Evolutionary conservation across 2,113 vertebrate species (phyloP), one percentile per base, ranked within the genome.

Genomic region (Ptilonorhynchus violaceus): DNA sequence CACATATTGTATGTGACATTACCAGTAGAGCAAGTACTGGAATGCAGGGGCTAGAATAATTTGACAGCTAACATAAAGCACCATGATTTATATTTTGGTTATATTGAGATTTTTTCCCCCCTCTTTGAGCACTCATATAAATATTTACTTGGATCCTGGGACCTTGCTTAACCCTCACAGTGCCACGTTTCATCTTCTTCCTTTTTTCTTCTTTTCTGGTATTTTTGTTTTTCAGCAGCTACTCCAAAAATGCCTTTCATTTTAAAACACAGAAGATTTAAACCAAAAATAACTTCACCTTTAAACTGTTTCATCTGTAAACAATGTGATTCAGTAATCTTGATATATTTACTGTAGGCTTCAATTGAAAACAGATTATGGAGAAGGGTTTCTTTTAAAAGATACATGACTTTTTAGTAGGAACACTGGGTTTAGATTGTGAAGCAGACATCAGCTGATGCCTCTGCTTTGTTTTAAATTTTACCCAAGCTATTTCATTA

Each of bases 141-240:
- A 98, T 98, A 98, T 98, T 98, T 98, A 98, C 98, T 97, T 92
- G 78, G 91, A 95, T 98, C 89, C 88, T 97, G 92, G 96, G 94
- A 97, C 95, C 96, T 97, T 93, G 83, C 91, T 98, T 98, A 98
- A 98, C 98, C 95, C 97, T 94, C 68, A 66, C 83, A 50, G 88
- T 83, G 80, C 98, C 96, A 87, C 3, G 7, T 93, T 97, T 96
- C 84, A 81, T 95, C 89, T 89, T 92, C 59, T 86, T 69, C 55
- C 42, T 92, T 86, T 90, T 92, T 79, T 75, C 28, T 85, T 92
- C 80, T 88, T 92, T 87, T 41, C 88, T 11, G 7, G 53, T 67
- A 68, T 80, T 89, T 80, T 60, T 76, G 37, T 82, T 82, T 96
- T 82, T 77, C 83, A 18, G 81, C 84, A 69, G 33, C 89, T 91